Base-by-base conservation (phyloP, 2,888 invertebrate genomes). In the Epirrita christyi region DNA sequence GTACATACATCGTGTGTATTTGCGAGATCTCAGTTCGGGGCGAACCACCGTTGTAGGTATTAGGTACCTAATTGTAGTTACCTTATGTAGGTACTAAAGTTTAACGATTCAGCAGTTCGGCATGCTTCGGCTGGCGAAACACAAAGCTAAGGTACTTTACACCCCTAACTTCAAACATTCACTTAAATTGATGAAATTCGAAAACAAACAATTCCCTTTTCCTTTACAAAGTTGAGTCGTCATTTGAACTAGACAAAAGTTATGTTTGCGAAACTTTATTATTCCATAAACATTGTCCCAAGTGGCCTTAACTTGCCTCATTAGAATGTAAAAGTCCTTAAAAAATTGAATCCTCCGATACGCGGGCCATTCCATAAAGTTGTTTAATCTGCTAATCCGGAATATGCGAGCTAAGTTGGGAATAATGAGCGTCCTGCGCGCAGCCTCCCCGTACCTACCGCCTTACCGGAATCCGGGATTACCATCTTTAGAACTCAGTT, bases 301-400 rank as follows among this genome's bases (percentile, higher is more conserved):
- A 44, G 38, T 44, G 29, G 55, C 34, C 32, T 59, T 41, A 70
- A 72, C 72, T 69, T 66, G 66, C 59, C 61, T 55, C 46, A 58
- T 55, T 55, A 41, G 34, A 47, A 54, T 53, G 37, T 32, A 32
- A 44, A 57, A 52, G 46, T 51, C 44, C 48, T 14, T 37, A 49
- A 70, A 68, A 68, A 67, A 63, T 51, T 11, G 14, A 57, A 63
- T 63, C 59, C 50, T 27, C 61, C 66, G 53, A 70, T 62, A 56
- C 46, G 55, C 41, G 43, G 28, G 41, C 51, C 42, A 28, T 59
- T 49, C 66, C 63, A 71, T 75, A 76, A 75, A 72, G 64, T 68
- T 61, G 57, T 60, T 64, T 73, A 77, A 77, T 77, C 75, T 72
- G 68, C 66, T 76, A 75, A 76, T 72, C 75, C 66, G 61, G 60